A percentile compares a stretch with the other conserved stretches of the same genome.
phyloP scores from a whole-genome alignment of 2,888 invertebrate species.

The Lobophora halterata region DNA sequence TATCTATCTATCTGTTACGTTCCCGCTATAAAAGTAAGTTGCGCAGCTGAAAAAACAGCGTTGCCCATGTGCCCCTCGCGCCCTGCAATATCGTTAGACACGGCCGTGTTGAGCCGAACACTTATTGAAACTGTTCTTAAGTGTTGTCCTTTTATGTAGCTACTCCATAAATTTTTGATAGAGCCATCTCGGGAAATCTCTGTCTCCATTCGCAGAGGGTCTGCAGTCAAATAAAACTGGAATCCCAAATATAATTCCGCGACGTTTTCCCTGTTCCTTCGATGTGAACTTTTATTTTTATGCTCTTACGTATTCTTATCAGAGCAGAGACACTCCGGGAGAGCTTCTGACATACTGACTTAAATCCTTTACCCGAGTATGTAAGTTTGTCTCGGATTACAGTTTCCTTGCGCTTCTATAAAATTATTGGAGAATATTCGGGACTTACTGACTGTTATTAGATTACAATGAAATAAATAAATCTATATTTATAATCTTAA shows the following conservation, averaged over 20 bases:
- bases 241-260: conserved; percentile 79
- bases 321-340: conserved; percentile 68
- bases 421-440: conserved; percentile 41
- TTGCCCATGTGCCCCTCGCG: conserved; percentile 13
- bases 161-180: conserved; percentile 81
- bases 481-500: too few species aligned
- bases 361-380: conserved; percentile 65
- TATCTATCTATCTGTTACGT: neutral
- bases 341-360: conserved; percentile 74
- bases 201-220: conserved; percentile 78
- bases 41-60: conserved; percentile 10
- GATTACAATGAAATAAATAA: neutral
- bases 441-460: conserved; percentile 24
- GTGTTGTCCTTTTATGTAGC: conserved; percentile 79
- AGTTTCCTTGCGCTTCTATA: conserved; percentile 43
- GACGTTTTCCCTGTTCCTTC: conserved; percentile 76
- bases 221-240: conserved; percentile 79
- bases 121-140: conserved; percentile 79
- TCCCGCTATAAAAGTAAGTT: neutral
- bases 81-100: conserved; percentile 42
- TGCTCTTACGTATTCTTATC: conserved; percentile 79
- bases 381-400: conserved; percentile 59
- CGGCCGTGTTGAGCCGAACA: conserved; percentile 61
- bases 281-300: conserved; percentile 81
- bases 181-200: conserved; percentile 80